These are phyloP conservation scores for Upupa epops DNA, from an alignment of 2,113 vertebrate genomes.

Conservation along the genomic window DNA sequence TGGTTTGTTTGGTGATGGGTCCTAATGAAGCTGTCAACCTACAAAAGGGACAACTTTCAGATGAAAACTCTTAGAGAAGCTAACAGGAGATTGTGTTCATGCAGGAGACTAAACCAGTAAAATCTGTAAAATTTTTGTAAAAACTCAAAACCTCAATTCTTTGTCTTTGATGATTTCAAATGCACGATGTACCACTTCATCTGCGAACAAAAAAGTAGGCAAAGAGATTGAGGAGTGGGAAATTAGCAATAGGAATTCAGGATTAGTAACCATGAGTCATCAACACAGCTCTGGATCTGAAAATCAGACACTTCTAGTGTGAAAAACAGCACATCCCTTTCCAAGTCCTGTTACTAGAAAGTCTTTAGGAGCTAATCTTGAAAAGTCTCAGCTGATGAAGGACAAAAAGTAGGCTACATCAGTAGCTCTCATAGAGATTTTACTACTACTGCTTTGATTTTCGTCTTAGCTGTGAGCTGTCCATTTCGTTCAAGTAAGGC, in stretches of 20 bases:
- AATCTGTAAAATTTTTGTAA: too few species aligned
- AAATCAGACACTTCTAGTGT: background rate
- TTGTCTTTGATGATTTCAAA: background rate
- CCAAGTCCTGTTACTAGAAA: background rate
- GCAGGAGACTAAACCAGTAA: background rate
- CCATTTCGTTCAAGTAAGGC: background rate
- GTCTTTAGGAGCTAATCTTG: background rate
- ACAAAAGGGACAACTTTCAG: background rate
- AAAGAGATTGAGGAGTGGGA: background rate
- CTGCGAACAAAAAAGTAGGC: background rate
- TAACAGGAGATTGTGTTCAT: background rate
- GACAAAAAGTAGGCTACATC: background rate
- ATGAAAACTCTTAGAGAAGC: background rate
- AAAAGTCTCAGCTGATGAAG: background rate
- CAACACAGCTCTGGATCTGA: background rate
- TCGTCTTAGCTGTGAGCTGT: background rate
- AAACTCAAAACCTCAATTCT: too few species aligned
- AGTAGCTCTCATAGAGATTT: background rate
- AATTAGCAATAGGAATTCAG: background rate
- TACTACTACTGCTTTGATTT: background rate
- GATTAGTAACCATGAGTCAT: background rate
- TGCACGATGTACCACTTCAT: fast-evolving
- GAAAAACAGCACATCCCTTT: background rate
- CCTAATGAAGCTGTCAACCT: background rate
- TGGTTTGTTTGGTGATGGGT: background rate